Base-by-base conservation (phyloP, 2,113 vertebrate genomes). In the Narcine bancroftii region DNA sequence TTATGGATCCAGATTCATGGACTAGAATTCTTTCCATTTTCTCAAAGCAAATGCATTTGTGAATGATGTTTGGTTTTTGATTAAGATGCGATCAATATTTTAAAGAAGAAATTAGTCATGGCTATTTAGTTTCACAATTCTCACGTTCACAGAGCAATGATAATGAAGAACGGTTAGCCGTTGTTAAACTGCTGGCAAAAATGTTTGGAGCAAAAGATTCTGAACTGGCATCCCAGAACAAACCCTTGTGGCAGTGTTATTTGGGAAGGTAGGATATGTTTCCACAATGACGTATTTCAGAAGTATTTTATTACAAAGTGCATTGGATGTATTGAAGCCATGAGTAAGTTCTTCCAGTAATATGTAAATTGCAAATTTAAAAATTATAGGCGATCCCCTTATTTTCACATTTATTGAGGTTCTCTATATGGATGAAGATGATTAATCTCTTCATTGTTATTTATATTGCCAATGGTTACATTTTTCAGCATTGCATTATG, bases 131-230 rank as follows among this genome's bases (percentile, higher is more conserved):
- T 33, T 39, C 72, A 33, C 26, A 69, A 69, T 92, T 65, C 0
- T 95, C 0, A 0, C 93, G 93, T 95, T 95, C 45, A 79, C 95
- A 99, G 99, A 99, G 99, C 94, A 99, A 99, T 93, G 99, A 99
- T 95, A 99, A 99, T 92, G 99, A 99, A n/a, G 99, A 99, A 94
- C 97, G 99, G 24, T 96, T 99, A 92, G 98, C 99, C 94, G 99
- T 99, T 93, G 99, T 99, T 93, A 99, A 98, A 95, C 97, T 99
- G 93, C 96, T 99, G 93, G 99, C 99, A 93, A 99, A 99, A 96
- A 99, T 99, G 99, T 99, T 99, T 94, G 99, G 99, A 93, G 98
- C 98, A 0, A 99, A 99, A 94, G 99, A 99, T 95, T 99, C 99
- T 0, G 99, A 99, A 94, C 92, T 99, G 95, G 99, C 99, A 17